Conservation (phyloP, 2,797 vertebrate genomes). For the Aphelocoma californica region DNA sequence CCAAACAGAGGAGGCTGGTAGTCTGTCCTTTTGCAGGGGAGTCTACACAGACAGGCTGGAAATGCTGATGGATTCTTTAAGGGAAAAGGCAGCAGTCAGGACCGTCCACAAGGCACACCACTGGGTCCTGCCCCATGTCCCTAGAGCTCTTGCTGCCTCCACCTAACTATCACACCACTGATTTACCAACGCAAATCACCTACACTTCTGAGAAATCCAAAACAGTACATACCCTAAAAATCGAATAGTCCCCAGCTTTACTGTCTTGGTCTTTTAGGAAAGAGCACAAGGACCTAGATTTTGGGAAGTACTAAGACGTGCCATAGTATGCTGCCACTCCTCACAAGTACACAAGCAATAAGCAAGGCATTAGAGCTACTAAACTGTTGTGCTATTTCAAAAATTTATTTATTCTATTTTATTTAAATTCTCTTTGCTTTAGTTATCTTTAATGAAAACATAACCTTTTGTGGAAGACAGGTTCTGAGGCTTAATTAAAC, state of each 20-base stretch:
- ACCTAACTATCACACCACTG: not conserved
- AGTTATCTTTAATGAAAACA: not conserved
- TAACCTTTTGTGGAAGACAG: not conserved
- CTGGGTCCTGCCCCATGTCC: rapidly evolving
- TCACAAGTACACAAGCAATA: not conserved
- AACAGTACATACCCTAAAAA: not conserved
- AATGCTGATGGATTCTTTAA: not conserved
- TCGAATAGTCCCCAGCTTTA: not conserved
- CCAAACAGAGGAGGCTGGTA: not conserved
- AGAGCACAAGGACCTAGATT: not conserved
- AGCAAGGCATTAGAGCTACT: not conserved
- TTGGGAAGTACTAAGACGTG: not conserved
- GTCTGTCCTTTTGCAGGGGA: not conserved
- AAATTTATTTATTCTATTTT: not conserved
- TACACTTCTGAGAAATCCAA: not conserved
- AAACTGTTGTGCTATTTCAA: not conserved
- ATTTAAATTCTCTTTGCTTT: not conserved
- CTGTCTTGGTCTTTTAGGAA: not conserved
- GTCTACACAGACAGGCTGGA: not conserved
- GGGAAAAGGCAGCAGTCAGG: rapidly evolving
- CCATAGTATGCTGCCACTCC: not conserved
- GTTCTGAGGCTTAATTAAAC: slow-evolving; percentile 6
- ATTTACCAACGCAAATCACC: not conserved
- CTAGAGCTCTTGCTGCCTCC: not conserved
- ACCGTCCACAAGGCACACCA: not conserved